Conservation (phyloP, 2,888 invertebrate species). For the Tetranychus piercei region DNA sequence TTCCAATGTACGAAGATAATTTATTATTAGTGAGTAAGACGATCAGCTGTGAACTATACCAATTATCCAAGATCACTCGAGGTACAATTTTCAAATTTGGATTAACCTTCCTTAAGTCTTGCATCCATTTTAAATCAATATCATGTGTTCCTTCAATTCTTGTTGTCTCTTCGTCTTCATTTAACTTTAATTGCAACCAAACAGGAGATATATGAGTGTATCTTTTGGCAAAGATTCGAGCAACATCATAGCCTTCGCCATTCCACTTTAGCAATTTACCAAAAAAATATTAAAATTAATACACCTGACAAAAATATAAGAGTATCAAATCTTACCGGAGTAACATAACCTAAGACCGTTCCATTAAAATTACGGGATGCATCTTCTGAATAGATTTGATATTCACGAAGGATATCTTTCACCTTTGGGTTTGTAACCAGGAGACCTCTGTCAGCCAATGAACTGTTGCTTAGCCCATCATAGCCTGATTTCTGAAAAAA, state of each 20-base stretch:
- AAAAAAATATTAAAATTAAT: conserved; percentile 30
- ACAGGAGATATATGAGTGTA: conserved; percentile 81
- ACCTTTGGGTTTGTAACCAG: conserved; percentile 47
- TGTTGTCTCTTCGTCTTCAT: conserved; percentile 28
- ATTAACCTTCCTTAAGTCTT: conserved; percentile 43
- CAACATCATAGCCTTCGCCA: conserved; percentile 73
- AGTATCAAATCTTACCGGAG: conserved; percentile 47
- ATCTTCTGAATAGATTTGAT: conserved; percentile 53
- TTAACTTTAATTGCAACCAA: conserved; percentile 67
- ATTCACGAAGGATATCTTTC: conserved; percentile 55
- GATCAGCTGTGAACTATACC: conserved; percentile 54
- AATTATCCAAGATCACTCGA: conserved; percentile 69
- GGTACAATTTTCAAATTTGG: conserved; percentile 43
- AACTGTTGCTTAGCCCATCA: conserved; percentile 31
- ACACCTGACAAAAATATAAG: not conserved
- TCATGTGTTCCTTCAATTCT: conserved; percentile 42
- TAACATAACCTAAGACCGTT: conserved; percentile 69
- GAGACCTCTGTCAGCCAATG: conserved; percentile 51
- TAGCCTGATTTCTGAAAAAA: conserved; percentile 9
- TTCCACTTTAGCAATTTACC: conserved; percentile 99
- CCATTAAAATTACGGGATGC: conserved; percentile 47
- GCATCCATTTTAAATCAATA: conserved; percentile 64
- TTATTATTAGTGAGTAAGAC: conserved; percentile 40
- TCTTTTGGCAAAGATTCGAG: conserved; percentile 65
- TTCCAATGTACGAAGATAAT: conserved; percentile 40